Evolutionary conservation across 2,797 vertebrate genomes (phyloP), one percentile per base, ranked within the genome.

Genomic region (Argya squamiceps): DNA sequence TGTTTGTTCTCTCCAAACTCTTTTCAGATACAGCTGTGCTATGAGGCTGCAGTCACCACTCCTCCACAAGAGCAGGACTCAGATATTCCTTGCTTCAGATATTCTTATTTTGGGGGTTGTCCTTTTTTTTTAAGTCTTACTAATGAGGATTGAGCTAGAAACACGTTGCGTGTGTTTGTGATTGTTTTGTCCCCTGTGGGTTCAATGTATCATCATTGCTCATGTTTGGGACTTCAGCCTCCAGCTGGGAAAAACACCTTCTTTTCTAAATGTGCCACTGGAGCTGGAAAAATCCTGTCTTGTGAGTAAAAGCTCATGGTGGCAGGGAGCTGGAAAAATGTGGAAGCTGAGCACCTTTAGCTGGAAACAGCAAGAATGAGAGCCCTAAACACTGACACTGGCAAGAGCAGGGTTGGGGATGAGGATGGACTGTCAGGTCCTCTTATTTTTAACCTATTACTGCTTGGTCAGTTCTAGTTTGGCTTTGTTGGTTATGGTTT

Each of bases 61-160:
- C 46, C 15, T 39, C 70, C 2, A 0, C 11, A 15, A 29, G 7
- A 62, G 36, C 46, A 77, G 37, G 34, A 12, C 52, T 26, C 47
- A 49, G 26, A 12, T 32, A 41, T 1, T 1, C 4, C n/a, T 41
- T 16, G 7, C 22, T 34, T 34, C 0, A 0, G 1, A 3, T 2
- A 56, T 12, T 74, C 26, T 67, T 75, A 50, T 16, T 5, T 15
- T 11, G 37, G 9, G 9, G 12, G 12, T 84, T 39, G 17, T 26
- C 22, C 18, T 63, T 29, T 29, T 53, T 34, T 34, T n/a, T 21
- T 1, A 19, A 15, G 17, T 16, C 47, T 58, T 41, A 50, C 5
- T 55, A 67, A 62, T 2, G 7, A 90, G 26, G 36, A 71, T 2
- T 3, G n/a, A 85, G 20, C 23, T 27, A 50, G 4, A 73, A 55